A percentile compares a stretch with the other conserved stretches of the same genome.
These are phyloP conservation scores for Ichneumoninae sp. DNA, from an alignment of 2,888 invertebrate genomes.

Conservation along the genomic window DNA sequence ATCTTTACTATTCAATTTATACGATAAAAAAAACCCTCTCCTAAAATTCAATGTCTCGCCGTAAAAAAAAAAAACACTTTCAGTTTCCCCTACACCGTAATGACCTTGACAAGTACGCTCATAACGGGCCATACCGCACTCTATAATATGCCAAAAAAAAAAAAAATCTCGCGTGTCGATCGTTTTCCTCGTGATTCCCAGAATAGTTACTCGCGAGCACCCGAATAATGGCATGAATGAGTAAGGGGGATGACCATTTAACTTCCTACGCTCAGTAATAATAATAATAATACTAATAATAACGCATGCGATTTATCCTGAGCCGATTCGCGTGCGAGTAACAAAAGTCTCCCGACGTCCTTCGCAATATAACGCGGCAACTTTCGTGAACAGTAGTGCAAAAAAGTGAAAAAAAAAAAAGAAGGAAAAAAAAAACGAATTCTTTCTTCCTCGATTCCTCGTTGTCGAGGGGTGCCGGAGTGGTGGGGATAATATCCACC, in stretches of 20 bases:
- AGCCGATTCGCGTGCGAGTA: neutral
- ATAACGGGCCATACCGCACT: neutral
- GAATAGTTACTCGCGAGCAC: neutral
- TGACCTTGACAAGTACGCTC: neutral
- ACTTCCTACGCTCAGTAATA: neutral
- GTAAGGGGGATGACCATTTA: neutral
- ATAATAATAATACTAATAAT: neutral
- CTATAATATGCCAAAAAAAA: neutral
- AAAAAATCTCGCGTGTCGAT: constrained; percentile 8
- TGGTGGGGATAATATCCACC: constrained; percentile 43
- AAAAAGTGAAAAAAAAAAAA: neutral
- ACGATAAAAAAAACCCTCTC: neutral
- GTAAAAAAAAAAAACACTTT: neutral
- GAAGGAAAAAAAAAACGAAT: neutral
- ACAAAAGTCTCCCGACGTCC: neutral
- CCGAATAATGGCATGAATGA: neutral
- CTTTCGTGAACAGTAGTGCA: neutral
- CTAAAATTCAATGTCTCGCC: neutral
- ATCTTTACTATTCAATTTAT: neutral
- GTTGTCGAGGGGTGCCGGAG: constrained; percentile 18
- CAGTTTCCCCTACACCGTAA: neutral
- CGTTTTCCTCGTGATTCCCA: constrained; percentile 32
- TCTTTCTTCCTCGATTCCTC: constrained; percentile 4
- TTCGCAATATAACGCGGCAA: neutral
- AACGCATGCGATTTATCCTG: neutral